phyloP scores from a whole-genome alignment of 30 jellyfish, hydroid and myxozoan genomes.

The Cassiopea xamachana region DNA sequence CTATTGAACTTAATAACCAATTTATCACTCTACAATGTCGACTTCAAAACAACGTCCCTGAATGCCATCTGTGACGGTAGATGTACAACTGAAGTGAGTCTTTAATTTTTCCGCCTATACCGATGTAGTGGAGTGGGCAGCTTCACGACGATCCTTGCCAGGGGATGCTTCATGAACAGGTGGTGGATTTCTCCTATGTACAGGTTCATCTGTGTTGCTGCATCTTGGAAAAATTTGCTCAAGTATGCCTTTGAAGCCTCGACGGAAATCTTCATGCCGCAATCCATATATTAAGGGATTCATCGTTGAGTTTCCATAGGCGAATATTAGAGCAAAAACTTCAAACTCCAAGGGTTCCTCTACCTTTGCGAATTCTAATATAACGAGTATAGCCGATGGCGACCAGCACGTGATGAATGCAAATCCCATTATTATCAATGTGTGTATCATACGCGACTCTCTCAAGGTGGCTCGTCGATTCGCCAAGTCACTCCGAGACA shows the following conservation, averaged over 20 bases:
- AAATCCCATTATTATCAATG: conserved; percentile 45
- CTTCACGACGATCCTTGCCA: not conserved
- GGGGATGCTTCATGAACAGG: not conserved
- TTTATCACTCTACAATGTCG: too few species aligned
- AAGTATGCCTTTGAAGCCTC: not conserved
- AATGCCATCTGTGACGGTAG: too few species aligned
- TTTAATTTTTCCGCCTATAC: not conserved
- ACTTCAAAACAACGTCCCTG: too few species aligned
- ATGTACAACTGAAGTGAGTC: too few species aligned
- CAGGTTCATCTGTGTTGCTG: not conserved
- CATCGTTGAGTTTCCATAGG: conserved; percentile 69
- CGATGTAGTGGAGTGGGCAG: not conserved
- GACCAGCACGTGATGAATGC: conserved; percentile 58
- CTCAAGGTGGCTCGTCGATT: conserved; percentile 12
- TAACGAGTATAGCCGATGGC: conserved; percentile 45
- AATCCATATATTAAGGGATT: conserved; percentile 80
- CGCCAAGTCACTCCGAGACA: not conserved
- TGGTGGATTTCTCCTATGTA: not conserved
- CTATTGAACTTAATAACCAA: too few species aligned
- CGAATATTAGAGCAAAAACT: conserved; percentile 55
- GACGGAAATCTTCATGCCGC: conserved; percentile 75
- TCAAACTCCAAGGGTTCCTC: conserved; percentile 50
- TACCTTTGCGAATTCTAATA: conserved; percentile 31
- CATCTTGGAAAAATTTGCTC: not conserved
- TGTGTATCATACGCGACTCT: conserved; percentile 63